These are phyloP conservation scores for Epicauta chinensis DNA, from an alignment of 1,140 invertebrate species.

Conservation along the genomic window DNA sequence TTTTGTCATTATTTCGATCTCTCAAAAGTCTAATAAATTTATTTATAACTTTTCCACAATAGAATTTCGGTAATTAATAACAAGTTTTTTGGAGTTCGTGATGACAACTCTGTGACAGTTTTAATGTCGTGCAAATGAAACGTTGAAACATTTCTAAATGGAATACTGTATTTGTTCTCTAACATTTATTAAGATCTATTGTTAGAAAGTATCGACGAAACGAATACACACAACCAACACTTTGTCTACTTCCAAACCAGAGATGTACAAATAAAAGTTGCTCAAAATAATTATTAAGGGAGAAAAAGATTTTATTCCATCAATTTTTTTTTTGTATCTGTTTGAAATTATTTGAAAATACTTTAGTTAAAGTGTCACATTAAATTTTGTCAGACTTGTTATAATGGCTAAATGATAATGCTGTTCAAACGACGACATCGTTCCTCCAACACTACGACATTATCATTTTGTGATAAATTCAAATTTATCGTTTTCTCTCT, in stretches of 20 bases:
- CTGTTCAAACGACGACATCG: constrained; percentile 2
- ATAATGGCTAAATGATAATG: constrained; percentile 13
- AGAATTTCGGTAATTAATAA: constrained; percentile 15
- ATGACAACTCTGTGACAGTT: constrained; percentile 9
- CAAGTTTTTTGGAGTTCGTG: constrained; percentile 2
- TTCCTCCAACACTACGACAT: constrained; percentile 6
- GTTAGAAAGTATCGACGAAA: background rate
- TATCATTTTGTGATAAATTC: constrained; percentile 12
- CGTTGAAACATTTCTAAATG: constrained; percentile 9
- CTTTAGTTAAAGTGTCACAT: constrained; percentile 1
- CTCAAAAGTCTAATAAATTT: constrained; percentile 9
- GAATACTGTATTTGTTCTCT: constrained; percentile 5
- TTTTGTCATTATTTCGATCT: background rate
- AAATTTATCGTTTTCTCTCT: background rate
- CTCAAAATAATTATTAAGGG: background rate
- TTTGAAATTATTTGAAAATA: constrained; percentile 7
- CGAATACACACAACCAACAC: too few relatives aligned
- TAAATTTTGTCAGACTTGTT: constrained; percentile 7
- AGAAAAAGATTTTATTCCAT: background rate
- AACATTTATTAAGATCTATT: constrained; percentile 11
- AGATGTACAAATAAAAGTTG: background rate
- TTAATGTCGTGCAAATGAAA: constrained; percentile 13
- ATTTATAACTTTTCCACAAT: constrained; percentile 11
- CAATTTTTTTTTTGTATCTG: constrained; percentile 1
- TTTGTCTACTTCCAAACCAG: background rate